Percentiles rank a stretch among this genome's conserved stretches.
These are phyloP conservation scores for Penaeus chinensis DNA, from an alignment of 1,140 invertebrate genomes.

Conservation along the genomic window DNA sequence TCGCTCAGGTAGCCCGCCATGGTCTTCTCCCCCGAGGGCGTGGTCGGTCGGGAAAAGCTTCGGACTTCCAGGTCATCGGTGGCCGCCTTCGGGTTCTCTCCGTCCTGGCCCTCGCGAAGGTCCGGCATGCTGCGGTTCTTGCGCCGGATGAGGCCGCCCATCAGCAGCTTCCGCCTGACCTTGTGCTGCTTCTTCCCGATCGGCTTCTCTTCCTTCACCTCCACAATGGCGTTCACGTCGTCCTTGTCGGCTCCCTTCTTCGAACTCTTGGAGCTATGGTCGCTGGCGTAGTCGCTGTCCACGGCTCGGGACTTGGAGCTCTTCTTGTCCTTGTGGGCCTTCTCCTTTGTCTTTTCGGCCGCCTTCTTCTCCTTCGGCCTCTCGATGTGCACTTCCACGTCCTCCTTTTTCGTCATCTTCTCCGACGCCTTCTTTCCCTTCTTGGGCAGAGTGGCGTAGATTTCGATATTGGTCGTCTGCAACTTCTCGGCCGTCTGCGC, in stretches of 20 bases:
- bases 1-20: slow-evolving; percentile 84
- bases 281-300: slow-evolving; percentile 62
- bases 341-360: slow-evolving; percentile 55
- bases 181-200: slow-evolving; percentile 90
- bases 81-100: slow-evolving; percentile 71
- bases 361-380: slow-evolving; percentile 79
- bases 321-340: slow-evolving; percentile 55
- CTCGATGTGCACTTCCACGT: slow-evolving; percentile 68
- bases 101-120: slow-evolving; percentile 76
- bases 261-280: slow-evolving; percentile 58
- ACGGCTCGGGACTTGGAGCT: slow-evolving; percentile 51
- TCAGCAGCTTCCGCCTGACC: slow-evolving; percentile 85
- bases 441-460: slow-evolving; percentile 91
- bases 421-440: slow-evolving; percentile 71
- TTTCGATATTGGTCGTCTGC: slow-evolving; percentile 78
- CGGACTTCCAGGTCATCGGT: slow-evolving; percentile 63
- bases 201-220: slow-evolving; percentile 60
- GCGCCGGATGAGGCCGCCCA: slow-evolving; percentile 87
- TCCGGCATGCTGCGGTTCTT: slow-evolving; percentile 94
- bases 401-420: slow-evolving; percentile 48
- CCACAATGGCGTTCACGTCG: slow-evolving; percentile 60
- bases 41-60: slow-evolving; percentile 61
- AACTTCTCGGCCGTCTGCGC: slow-evolving; percentile 73
- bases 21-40: slow-evolving; percentile 72
- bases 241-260: slow-evolving; percentile 75